Percentiles rank a stretch among this genome's conserved stretches.
Conservation (phyloP, 2,888 invertebrate genomes). For the Chromoteleia sp. region DNA sequence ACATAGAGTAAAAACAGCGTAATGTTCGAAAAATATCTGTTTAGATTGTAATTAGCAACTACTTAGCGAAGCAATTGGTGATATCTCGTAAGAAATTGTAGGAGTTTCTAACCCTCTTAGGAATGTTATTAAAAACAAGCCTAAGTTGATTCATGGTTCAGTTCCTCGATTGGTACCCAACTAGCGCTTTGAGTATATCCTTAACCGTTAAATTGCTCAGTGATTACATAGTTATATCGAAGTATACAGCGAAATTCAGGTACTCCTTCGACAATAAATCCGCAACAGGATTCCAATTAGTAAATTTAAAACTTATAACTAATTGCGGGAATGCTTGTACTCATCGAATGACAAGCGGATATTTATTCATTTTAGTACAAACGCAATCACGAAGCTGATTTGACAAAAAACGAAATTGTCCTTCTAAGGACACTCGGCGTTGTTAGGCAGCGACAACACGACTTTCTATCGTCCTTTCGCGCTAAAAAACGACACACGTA, state of each 20-base stretch:
- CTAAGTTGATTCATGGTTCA: constrained; percentile 16
- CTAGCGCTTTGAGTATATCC: not conserved
- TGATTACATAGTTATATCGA: constrained; percentile 11
- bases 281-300: constrained; percentile 19
- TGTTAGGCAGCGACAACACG: not conserved
- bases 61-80: constrained; percentile 14
- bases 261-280: constrained; percentile 1
- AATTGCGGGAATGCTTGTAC: constrained; percentile 2
- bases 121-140: constrained; percentile 17
- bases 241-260: constrained; percentile 12
- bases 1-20: not conserved
- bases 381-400: constrained; percentile 1
- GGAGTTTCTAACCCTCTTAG: constrained; percentile 9
- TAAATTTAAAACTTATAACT: constrained; percentile 2
- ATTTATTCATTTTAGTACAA: constrained; percentile 5
- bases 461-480: constrained; percentile 33
- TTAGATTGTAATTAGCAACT: constrained; percentile 3
- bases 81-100: constrained; percentile 16
- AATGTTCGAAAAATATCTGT: not conserved
- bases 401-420: constrained; percentile 18
- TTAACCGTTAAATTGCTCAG: constrained; percentile 2
- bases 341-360: constrained; percentile 5
- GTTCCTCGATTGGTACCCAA: constrained; percentile 2
- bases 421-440: constrained; percentile 16
- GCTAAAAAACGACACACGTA: constrained; percentile 11